Evolutionary conservation across 2,797 vertebrate species (phyloP), one percentile per base, ranked within the genome.

Genomic region (Apogon hyalosoma): DNA sequence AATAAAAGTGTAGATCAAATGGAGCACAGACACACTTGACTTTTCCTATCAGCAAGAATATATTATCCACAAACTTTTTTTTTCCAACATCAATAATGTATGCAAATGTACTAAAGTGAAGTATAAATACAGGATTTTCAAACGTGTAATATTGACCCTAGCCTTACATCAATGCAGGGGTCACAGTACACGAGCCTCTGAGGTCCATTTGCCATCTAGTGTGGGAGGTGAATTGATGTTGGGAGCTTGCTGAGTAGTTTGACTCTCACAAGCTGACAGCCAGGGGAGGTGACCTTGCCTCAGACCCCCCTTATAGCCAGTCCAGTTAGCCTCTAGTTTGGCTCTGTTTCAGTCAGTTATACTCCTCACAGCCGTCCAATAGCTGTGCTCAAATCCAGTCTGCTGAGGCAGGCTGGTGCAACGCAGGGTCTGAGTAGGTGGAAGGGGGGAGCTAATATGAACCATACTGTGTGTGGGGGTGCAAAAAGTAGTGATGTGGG

Each of bases 401-500:
- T 71, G 85, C 81, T 61, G 75, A 89, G 79, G 60, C 80, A 63
- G 54, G 60, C 79, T 76, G 21, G 75, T 63, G 71, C 57, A 84
- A 79, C 69, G 41, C 62, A 42, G 62, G 60, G 56, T 83, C 73
- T 72, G 80, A 43, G 67, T 76, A 55, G 80, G 84, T 86, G 79
- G 81, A 80, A 83, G 82, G 79, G 66, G 66, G 81, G 83, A 28
- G 42, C 74, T 90, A 89, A 91, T 87, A 84, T 64, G 79, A 92
- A 92, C 83, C 88, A 88, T 90, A 72, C 79, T 82, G 75, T 24
- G 19, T 77, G 66, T 70, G 77, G 84, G 75, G 79, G 68, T 77
- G 70, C 68, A 71, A 67, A 42, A 71, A 52, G 65, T 42, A 79
- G 73, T 86, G 85, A 90, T 89, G 91, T 90, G 88, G 89, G 78